phyloP scores from a whole-genome alignment of 2,888 invertebrate genomes.

The Ophioninae sp. region DNA sequence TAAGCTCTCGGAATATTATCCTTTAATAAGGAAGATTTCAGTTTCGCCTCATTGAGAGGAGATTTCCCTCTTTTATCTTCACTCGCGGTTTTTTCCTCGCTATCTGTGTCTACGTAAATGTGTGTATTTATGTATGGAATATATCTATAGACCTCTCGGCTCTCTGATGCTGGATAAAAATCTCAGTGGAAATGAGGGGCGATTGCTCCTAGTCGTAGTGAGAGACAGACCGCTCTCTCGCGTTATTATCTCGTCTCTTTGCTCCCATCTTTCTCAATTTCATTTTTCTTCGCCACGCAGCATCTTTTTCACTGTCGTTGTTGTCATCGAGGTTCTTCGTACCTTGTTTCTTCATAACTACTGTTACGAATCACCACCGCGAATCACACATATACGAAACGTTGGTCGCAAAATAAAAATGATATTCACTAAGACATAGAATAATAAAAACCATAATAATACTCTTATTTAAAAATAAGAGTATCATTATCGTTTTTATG shows the following conservation, averaged over 20 bases:
- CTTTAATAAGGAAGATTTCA: conserved; percentile 73
- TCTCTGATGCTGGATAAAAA: conserved; percentile 64
- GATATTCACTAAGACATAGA: no score
- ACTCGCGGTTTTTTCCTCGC: conserved; percentile 19
- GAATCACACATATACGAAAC: neutral
- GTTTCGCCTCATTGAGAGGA: conserved; percentile 67
- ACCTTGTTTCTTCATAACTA: neutral
- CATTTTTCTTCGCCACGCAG: conserved; percentile 39
- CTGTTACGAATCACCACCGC: neutral
- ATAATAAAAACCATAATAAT: no score
- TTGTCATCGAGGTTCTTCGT: neutral
- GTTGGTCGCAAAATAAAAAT: no score
- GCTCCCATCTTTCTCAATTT: conserved; percentile 24
- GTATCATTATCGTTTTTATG: no score
- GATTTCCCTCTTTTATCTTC: conserved; percentile 41
- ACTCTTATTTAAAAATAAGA: no score
- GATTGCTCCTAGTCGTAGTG: conserved; percentile 32
- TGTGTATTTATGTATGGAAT: neutral
- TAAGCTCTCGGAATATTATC: conserved; percentile 72
- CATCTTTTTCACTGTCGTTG: conserved; percentile 14
- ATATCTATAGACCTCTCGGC: conserved; percentile 23
- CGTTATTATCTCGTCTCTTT: conserved; percentile 60
- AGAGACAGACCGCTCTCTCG: conserved; percentile 27
- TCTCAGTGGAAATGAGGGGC: conserved; percentile 63
- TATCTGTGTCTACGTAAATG: conserved; percentile 15